Percentiles rank a stretch among this genome's conserved stretches.
Conservation (phyloP, 1,140 invertebrate species). For the Pachypeltis micranthus region DNA sequence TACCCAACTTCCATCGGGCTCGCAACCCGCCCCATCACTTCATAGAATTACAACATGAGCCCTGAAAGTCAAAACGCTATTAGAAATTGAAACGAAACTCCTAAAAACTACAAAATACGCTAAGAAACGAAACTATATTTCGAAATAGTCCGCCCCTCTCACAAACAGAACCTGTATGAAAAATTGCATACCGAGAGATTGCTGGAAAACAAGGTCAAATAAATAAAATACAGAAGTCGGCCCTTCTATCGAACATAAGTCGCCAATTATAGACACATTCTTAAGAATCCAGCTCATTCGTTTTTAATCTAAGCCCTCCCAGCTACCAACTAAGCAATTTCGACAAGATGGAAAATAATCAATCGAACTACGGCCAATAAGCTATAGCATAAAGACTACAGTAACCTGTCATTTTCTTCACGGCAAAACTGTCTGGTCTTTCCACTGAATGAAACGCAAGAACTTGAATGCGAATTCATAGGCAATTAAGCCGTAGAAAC, state of each 20-base stretch:
- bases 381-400: not conserved
- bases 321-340: not conserved
- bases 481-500: not conserved
- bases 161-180: not conserved
- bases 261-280: not conserved
- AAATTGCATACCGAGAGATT: not conserved
- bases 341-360: not conserved
- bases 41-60: slow-evolving; percentile 19
- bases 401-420: slow-evolving; percentile 12
- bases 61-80: slow-evolving; percentile 8
- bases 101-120: not conserved
- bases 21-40: slow-evolving; percentile 48
- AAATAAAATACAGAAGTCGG: not conserved
- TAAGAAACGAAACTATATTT: not conserved
- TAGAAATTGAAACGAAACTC: not conserved
- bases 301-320: not conserved
- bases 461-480: not conserved
- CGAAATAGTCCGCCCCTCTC: not conserved
- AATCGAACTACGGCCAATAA: not conserved
- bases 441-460: not conserved
- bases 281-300: not conserved
- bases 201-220: slow-evolving; percentile 5
- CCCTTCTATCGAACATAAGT: not conserved
- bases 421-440: not conserved
- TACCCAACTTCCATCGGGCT: slow-evolving; percentile 57